Evolutionary conservation across 2,797 vertebrate genomes (phyloP).

Genomic region (Gymnothorax javanicus): DNA sequence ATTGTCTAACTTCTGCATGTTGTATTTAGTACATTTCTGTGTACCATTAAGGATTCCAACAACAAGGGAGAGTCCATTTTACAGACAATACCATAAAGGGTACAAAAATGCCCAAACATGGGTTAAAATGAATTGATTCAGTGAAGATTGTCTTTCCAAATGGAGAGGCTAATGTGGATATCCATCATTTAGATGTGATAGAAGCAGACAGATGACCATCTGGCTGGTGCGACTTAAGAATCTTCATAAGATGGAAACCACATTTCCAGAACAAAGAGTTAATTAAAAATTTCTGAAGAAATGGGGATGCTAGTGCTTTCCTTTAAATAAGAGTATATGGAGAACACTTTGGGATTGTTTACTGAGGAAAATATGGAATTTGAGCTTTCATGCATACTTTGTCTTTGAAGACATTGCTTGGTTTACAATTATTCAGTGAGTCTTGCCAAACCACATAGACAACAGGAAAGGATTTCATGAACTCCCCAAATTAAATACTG

Average conservation of each 20-base stretch:
- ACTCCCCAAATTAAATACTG: too few species aligned
- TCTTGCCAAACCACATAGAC: too few species aligned
- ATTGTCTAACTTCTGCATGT: background rate
- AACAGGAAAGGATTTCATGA: too few species aligned
- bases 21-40: background rate
- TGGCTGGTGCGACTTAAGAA: background rate
- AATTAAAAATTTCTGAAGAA: background rate
- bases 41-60: background rate
- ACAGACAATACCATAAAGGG: background rate
- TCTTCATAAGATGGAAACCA: background rate
- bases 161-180: background rate
- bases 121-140: background rate
- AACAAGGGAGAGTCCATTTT: background rate
- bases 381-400: background rate
- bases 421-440: too few species aligned
- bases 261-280: background rate
- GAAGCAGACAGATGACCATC: background rate
- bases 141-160: background rate
- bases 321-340: background rate
- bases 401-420: too few species aligned
- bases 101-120: background rate
- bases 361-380: background rate
- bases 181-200: background rate
- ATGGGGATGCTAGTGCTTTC: background rate
- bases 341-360: background rate